phyloP scores from a whole-genome alignment of 2,113 vertebrate genomes.

The Eublepharis macularius region DNA sequence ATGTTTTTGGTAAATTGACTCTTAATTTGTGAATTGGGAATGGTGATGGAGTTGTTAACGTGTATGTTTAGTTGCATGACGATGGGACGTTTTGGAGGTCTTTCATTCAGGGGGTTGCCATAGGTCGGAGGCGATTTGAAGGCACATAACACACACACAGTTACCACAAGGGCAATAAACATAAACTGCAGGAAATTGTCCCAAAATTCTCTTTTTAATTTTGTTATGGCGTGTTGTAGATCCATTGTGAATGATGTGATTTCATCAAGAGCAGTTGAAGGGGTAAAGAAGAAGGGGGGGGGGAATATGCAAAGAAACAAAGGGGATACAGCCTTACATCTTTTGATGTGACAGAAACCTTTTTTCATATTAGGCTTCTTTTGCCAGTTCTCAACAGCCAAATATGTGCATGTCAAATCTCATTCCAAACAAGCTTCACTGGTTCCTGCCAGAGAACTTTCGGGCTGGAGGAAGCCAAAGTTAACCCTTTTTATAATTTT shows the following conservation, averaged over 20 bases:
- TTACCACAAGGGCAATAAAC: neutral
- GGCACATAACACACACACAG: too few relatives aligned
- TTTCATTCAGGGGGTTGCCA: too few relatives aligned
- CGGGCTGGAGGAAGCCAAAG: conserved; percentile 16
- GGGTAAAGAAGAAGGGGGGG: conserved; percentile 4
- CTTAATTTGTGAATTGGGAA: neutral
- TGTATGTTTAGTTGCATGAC: too few relatives aligned
- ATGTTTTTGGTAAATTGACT: conserved; percentile 7
- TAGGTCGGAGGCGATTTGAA: too few relatives aligned
- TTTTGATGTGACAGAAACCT: conserved; percentile 51
- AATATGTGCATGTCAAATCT: conserved; percentile 52
- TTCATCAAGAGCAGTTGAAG: conserved; percentile 24
- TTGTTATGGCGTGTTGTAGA: neutral
- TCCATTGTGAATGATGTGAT: neutral
- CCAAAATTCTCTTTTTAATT: neutral
- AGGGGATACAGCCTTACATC: neutral
- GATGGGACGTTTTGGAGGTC: too few relatives aligned
- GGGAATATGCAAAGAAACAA: neutral
- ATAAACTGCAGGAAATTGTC: neutral
- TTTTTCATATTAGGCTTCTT: conserved; percentile 51
- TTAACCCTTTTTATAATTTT: conserved; percentile 44
- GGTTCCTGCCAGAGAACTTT: conserved; percentile 47
- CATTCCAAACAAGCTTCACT: conserved; percentile 54
- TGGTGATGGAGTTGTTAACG: neutral
- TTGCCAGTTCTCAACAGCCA: conserved; percentile 45